Evolutionary conservation across 2,797 vertebrate genomes (phyloP).

Genomic region (Notolepis coatsorum): DNA sequence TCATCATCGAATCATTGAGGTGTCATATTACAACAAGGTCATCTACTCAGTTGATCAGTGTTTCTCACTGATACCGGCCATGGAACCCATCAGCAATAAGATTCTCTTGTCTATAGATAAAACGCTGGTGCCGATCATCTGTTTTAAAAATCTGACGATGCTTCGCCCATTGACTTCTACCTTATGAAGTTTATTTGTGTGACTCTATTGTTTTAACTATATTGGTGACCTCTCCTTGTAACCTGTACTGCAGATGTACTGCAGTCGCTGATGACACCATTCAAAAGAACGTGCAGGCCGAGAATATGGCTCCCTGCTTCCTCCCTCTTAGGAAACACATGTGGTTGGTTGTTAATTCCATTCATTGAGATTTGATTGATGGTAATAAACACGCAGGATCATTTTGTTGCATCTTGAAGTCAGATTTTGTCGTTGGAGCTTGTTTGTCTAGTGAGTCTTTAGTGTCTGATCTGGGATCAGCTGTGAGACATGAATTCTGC

Average conservation of each 20-base stretch:
- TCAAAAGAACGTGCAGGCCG: neutral
- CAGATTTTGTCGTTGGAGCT: neutral
- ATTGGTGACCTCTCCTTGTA: conserved; percentile 42
- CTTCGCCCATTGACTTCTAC: neutral
- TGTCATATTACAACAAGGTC: neutral
- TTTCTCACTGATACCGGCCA: no score
- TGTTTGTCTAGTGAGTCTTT: neutral
- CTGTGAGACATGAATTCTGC: conserved; percentile 7
- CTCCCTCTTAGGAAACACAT: conserved; percentile 8
- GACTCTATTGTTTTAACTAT: conserved; percentile 30
- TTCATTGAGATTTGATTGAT: no score
- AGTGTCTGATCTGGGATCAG: no score
- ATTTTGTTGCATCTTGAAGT: neutral
- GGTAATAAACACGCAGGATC: neutral
- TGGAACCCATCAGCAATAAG: neutral
- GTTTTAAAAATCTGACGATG: neutral
- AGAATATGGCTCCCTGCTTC: conserved; percentile 19
- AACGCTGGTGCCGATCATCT: neutral
- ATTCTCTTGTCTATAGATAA: neutral
- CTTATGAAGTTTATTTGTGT: conserved; percentile 29
- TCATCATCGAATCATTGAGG: neutral
- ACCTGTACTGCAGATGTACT: conserved; percentile 32
- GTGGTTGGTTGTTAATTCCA: no score
- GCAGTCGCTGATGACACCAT: conserved; percentile 49
- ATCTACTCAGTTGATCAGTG: neutral